Evolutionary conservation across 2,888 invertebrate species (phyloP), one percentile per base, ranked within the genome.

Genomic region (Drosophila borealis): DNA sequence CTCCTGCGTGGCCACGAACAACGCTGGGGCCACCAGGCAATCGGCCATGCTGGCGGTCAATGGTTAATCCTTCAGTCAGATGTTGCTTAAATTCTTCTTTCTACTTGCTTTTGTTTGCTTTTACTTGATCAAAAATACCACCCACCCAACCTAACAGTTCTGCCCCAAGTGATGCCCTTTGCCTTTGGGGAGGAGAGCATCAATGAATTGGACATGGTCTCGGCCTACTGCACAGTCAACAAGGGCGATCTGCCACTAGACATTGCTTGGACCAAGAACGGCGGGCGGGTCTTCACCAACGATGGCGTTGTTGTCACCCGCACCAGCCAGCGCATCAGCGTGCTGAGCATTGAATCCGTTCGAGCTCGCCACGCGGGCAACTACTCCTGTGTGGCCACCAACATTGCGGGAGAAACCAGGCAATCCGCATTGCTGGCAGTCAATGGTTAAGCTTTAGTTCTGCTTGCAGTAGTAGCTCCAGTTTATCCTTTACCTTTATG

Each of bases 191-290:
- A 94, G 61, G 95, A 95, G 71, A 94, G 94, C 57, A 93, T 95
- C 67, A 95, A 95, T 88, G 95, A 95, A 76, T 94, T 95, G 78
- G 95, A 96, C 85, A 94, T 94, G 92, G 94, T 95, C 36, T 95
- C 95, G 21, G 94, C 94, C 14, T 94, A 94, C 56, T 97, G 96
- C 91, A 94, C 95, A 42, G 95, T 95, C 25, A 94, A 94, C 78
- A 95, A 96, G 91, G 96, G 97, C 36, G 97, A 97, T 91, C 92
- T 95, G 71, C 97, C 97, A 10, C 93, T 97, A 65, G 94, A 94
- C 77, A 95, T 97, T 66, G 93, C 94, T 51, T 97, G 97, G 97
- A 94, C 93, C 3, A 93, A 93, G 74, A 93, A 94, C 80, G 94
- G 93, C 48, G 90, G 89, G 44, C 91, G 93, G 74, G 82, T 92